Evolutionary conservation across 2,888 invertebrate species (phyloP).

Genomic region (Argynnis bischoffii): DNA sequence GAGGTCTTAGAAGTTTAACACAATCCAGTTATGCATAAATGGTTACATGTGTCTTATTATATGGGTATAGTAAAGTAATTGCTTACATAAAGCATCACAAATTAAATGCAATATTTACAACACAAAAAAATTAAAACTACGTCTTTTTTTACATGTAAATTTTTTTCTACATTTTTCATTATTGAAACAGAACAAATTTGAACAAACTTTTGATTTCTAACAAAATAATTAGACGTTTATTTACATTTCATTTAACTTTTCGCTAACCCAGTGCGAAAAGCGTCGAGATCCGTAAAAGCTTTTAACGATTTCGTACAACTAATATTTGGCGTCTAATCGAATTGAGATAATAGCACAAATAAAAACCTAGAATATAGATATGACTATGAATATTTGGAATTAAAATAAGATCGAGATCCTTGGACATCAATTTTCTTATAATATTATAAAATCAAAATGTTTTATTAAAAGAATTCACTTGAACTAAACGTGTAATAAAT

Average conservation of each 20-base stretch:
- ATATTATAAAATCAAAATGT: slow-evolving; percentile 51
- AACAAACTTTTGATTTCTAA: slow-evolving; percentile 53
- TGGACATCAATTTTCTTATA: slow-evolving; percentile 50
- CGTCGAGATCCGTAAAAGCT: slow-evolving; percentile 16
- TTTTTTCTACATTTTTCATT: slow-evolving; percentile 48
- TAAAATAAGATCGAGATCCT: slow-evolving; percentile 76
- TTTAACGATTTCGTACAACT: slow-evolving; percentile 49
- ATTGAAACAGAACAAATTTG: slow-evolving; percentile 59
- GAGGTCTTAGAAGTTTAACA: slow-evolving; percentile 62
- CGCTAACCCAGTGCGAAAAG: slow-evolving; percentile 2
- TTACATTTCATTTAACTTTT: slow-evolving; percentile 33
- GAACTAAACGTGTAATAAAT: slow-evolving; percentile 62
- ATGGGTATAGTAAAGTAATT: slow-evolving; percentile 50
- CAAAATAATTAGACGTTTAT: slow-evolving; percentile 49
- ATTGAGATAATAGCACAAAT: slow-evolving; percentile 47
- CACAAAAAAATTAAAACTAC: slow-evolving; percentile 43
- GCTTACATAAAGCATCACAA: slow-evolving; percentile 69
- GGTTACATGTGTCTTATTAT: slow-evolving; percentile 71
- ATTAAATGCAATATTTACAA: slow-evolving; percentile 80
- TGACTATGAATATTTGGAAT: slow-evolving; percentile 79
- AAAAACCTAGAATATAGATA: slow-evolving; percentile 52
- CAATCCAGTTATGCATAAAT: slow-evolving; percentile 66
- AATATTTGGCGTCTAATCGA: slow-evolving; percentile 77
- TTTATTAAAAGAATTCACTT: slow-evolving; percentile 44
- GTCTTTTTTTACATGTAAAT: slow-evolving; percentile 53